phyloP scores from a whole-genome alignment of 2,797 vertebrate genomes.

The Pitangus sulphuratus region DNA sequence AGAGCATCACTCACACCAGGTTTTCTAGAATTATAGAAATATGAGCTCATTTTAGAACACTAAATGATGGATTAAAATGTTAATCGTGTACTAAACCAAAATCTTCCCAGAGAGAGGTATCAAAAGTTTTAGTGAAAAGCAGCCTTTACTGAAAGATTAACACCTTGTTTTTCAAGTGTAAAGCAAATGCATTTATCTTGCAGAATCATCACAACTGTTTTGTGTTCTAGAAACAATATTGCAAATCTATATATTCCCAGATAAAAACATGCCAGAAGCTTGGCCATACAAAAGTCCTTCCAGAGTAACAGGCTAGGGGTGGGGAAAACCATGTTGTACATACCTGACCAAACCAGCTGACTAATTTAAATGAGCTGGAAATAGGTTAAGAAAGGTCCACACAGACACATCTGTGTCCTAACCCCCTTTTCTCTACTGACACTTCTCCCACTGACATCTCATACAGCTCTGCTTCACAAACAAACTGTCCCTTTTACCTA shows the following conservation, averaged over 20 bases:
- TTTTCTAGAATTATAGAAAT: background rate
- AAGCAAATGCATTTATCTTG: background rate
- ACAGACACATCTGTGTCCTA: background rate
- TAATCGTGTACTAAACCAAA: background rate
- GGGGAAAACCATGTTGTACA: background rate
- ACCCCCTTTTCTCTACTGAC: background rate
- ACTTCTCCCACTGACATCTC: background rate
- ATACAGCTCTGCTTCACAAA: background rate
- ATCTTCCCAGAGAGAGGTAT: background rate
- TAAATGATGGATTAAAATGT: background rate
- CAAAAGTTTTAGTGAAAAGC: background rate
- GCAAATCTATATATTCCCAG: background rate
- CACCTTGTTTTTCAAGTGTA: constrained; percentile 31
- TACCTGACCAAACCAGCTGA: background rate
- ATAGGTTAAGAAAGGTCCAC: background rate
- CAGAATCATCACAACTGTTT: constrained; percentile 9
- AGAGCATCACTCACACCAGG: background rate
- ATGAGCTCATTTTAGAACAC: background rate
- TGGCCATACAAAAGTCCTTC: background rate
- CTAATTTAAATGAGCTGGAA: background rate
- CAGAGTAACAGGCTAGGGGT: background rate
- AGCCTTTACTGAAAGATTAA: background rate
- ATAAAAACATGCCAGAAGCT: background rate
- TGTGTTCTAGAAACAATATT: background rate
- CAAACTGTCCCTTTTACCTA: background rate